phyloP scores from a whole-genome alignment of 2,888 invertebrate species.

The Sympetrum striolatum region DNA sequence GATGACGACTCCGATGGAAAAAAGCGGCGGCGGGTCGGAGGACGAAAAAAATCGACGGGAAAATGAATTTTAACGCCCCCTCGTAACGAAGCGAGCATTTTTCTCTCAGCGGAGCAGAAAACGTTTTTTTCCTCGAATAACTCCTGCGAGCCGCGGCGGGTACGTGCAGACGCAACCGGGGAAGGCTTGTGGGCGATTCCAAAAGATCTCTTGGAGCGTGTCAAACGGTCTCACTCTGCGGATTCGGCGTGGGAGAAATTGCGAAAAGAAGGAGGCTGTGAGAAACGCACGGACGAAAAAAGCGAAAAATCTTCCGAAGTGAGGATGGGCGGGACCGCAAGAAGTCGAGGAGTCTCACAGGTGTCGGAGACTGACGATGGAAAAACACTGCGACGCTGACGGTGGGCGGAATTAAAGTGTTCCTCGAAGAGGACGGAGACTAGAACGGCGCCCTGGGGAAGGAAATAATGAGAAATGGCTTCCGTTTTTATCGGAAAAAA shows the following conservation, averaged over 20 bases:
- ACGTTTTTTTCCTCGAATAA: background rate
- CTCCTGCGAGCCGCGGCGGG: background rate
- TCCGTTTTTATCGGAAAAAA: too few relatives aligned
- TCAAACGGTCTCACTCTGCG: slow-evolving; percentile 9
- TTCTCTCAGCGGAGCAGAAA: background rate
- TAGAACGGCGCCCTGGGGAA: background rate
- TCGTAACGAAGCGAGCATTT: background rate
- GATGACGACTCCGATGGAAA: too few relatives aligned
- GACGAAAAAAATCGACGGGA: background rate
- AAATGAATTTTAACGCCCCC: background rate
- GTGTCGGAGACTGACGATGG: background rate
- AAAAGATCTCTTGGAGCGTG: slow-evolving; percentile 12
- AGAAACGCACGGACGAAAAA: background rate
- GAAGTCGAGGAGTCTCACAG: background rate
- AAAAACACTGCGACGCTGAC: background rate
- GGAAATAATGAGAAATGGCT: background rate
- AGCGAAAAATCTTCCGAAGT: background rate
- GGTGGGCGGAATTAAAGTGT: background rate
- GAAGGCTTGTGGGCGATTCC: background rate
- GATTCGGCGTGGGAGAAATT: slow-evolving; percentile 39
- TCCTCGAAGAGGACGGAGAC: background rate
- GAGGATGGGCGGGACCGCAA: background rate
- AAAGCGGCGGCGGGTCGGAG: too few relatives aligned
- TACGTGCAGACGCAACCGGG: background rate
- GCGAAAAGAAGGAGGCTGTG: background rate